A percentile compares a stretch with the other conserved stretches of the same genome.
phyloP scores from a whole-genome alignment of 2,113 vertebrate species.

The Boleophthalmus pectinirostris region DNA sequence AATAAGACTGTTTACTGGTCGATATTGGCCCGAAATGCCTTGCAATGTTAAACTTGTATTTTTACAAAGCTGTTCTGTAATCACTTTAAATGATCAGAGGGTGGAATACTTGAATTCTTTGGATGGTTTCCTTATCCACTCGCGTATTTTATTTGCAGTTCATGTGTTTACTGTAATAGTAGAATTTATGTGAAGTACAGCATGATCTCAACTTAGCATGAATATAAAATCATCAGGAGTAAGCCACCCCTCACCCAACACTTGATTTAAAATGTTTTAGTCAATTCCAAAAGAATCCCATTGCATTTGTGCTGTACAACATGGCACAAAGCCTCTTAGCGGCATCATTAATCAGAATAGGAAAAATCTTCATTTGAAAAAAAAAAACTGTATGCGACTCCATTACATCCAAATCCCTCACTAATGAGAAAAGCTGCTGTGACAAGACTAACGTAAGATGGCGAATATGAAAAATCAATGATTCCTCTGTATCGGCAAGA shows the following conservation, averaged over 20 bases:
- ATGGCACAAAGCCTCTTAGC: not conserved
- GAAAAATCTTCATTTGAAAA: constrained; percentile 5
- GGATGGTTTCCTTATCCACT: too few species aligned
- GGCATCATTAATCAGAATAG: constrained; percentile 13
- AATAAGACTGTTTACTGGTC: too few species aligned
- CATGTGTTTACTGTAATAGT: not conserved
- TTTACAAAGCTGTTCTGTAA: too few species aligned
- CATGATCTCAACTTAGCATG: not conserved
- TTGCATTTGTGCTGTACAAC: not conserved
- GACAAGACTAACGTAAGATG: constrained; percentile 23
- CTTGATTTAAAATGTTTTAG: not conserved
- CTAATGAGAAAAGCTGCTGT: constrained; percentile 28
- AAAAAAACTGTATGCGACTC: not conserved
- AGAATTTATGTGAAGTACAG: too few species aligned
- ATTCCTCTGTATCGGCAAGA: constrained; percentile 23
- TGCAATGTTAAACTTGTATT: too few species aligned
- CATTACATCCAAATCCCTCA: constrained; percentile 19
- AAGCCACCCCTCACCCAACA: not conserved
- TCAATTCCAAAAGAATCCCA: not conserved
- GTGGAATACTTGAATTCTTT: too few species aligned
- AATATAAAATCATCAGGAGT: constrained; percentile 2
- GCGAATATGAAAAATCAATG: constrained; percentile 30
- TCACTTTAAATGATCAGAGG: too few species aligned
- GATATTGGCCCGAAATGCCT: too few species aligned
- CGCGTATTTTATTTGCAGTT: not conserved